Evolutionary conservation across 2,113 vertebrate species (phyloP), one percentile per base, ranked within the genome.

Genomic region (Silurus glanis): DNA sequence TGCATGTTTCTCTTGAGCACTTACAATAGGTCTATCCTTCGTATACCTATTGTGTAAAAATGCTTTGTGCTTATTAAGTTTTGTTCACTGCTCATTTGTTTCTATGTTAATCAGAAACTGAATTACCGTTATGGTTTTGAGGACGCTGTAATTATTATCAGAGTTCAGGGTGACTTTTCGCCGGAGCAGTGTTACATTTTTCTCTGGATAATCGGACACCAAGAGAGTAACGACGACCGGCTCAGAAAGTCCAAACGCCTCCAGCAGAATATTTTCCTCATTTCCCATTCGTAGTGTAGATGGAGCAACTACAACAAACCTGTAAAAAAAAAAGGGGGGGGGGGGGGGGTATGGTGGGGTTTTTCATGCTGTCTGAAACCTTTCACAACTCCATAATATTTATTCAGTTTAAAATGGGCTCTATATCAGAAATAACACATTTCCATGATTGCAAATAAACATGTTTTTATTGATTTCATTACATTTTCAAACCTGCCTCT

Each of bases 251-350:
- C 76, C 53, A 58, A 58, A 79, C 0, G 53, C 76, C 25, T 79
- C 76, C 76, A 79, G 53, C 76, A 79, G 76, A 16, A 79, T 79
- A 9, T 79, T 79, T 37, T 79, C 76, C 0, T 58, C 76, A 56
- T 16, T 8, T 37, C 76, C 75, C 0, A 16, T 25, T 56, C 14
- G 28, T 28, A 79, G 53, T 3, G 37, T 25, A 10, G 14, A 1
- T 37, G n/a, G 76, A 56, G 76, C 53, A 7, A 79, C 53, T 9
- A 79, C 0, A 79, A 79, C 53, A 79, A 79, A 58, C 76, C 76
- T 79, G 14, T 2, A 51, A 76, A 25, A 55, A 76, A 23, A 25
- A 10, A 13, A 47, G 47, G 37, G 12, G 62, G 23, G 3, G 9
- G 0, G 4, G 9, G 9, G 62, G 10, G 10, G 21, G 58, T 5